Conservation (phyloP, 2,888 invertebrate genomes). For the Agriopis leucophaearia region DNA sequence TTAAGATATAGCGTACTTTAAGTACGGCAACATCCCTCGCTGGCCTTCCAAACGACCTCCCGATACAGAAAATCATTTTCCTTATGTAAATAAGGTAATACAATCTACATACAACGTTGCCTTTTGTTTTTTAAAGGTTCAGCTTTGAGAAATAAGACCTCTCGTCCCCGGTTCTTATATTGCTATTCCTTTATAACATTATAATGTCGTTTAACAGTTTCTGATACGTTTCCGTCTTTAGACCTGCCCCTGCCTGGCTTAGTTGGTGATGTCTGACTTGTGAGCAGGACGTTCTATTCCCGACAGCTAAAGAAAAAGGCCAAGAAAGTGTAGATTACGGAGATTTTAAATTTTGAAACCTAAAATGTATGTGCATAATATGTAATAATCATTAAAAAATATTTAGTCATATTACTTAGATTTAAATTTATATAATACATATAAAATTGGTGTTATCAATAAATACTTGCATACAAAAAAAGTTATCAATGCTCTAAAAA, state of each 20-base stretch:
- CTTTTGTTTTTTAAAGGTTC: conserved; percentile 60
- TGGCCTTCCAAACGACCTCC: conserved; percentile 39
- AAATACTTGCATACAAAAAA: too few species aligned
- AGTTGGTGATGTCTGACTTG: too few species aligned
- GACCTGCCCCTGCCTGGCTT: too few species aligned
- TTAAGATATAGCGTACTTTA: conserved; percentile 30
- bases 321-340: too few species aligned
- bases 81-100: conserved; percentile 67
- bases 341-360: too few species aligned
- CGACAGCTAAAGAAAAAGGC: too few species aligned
- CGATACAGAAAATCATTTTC: conserved; percentile 66
- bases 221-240: not conserved
- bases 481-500: too few species aligned
- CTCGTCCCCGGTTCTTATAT: conserved; percentile 38
- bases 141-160: conserved; percentile 41
- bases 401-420: too few species aligned
- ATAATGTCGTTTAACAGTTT: conserved; percentile 28
- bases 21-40: conserved; percentile 40
- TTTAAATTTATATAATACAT: too few species aligned
- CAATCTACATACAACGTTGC: conserved; percentile 60
- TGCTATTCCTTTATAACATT: conserved; percentile 26
- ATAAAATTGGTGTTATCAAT: too few species aligned
- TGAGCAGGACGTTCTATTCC: not conserved
- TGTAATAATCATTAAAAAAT: too few species aligned
- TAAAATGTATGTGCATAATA: too few species aligned